Percentiles rank a stretch among this genome's conserved stretches.
Conservation (phyloP, 2,888 invertebrate genomes). For the Ernsta delagoae region DNA sequence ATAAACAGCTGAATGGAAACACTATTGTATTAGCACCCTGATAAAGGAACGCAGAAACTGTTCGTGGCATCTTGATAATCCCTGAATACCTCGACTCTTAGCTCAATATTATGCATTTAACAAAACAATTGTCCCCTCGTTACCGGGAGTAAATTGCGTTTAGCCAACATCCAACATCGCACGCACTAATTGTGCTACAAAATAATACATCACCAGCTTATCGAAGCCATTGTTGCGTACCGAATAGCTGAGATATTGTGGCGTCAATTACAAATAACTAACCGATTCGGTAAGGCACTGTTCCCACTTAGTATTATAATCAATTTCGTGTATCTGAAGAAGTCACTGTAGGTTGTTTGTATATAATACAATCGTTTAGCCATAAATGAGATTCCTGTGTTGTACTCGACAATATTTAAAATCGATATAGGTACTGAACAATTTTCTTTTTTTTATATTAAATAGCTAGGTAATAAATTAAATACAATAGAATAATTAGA, state of each 20-base stretch:
- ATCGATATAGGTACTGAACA: too few species aligned
- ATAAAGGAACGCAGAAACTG: neutral
- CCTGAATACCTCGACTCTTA: constrained; percentile 13
- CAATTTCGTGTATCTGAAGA: neutral
- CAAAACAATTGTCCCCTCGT: constrained; percentile 41
- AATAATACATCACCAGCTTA: constrained; percentile 71
- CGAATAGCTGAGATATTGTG: constrained; percentile 45
- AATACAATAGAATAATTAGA: too few species aligned
- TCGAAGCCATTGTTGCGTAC: constrained; percentile 48
- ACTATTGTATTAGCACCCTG: neutral
- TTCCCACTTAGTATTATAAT: neutral
- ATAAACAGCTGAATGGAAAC: too few species aligned
- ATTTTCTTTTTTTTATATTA: too few species aligned
- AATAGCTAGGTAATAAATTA: too few species aligned
- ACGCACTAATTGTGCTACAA: constrained; percentile 68
- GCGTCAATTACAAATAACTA: constrained; percentile 49
- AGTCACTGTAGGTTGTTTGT: neutral
- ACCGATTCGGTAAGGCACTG: constrained; percentile 37
- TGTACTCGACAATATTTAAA: too few species aligned
- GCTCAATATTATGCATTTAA: constrained; percentile 21
- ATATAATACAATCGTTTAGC: too few species aligned
- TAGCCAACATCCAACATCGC: constrained; percentile 43
- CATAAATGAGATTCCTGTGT: too few species aligned
- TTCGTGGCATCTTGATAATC: constrained; percentile 25
- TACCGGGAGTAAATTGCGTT: constrained; percentile 37